Base-by-base conservation (phyloP, 2,797 vertebrate genomes). In the Sylvilagus floridanus region DNA sequence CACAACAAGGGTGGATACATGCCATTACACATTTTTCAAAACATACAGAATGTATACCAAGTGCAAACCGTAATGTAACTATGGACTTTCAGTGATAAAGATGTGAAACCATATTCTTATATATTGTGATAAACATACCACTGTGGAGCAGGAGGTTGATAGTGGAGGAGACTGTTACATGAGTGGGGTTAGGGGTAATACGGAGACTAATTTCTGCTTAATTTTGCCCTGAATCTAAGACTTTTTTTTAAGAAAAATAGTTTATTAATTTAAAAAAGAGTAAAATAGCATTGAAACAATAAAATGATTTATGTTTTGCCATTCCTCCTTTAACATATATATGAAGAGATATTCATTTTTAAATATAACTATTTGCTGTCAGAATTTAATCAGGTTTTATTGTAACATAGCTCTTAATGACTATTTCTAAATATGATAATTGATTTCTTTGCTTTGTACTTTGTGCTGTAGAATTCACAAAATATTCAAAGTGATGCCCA, bases 311-410 rank as follows among this genome's bases (percentile, higher is more conserved):
- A n/a, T 75, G 12, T 72, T 88, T 75, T 19, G 4, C 50, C 86
- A 73, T 78, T 63, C 17, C 26, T 78, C 3, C 72, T 84, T 89
- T 66, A 84, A 89, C 22, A 89, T 24, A 35, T 32, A 63, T 12
- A n/a, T 2, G 60, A 37, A 75, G 71, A 62, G 13, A 76, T 12
- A 92, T 72, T 76, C 16, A 60, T 22, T 47, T 84, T 87, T 42
- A 96, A 92, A 71, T 81, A 52, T 63, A 86, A 91, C 62, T 35
- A 16, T 84, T 84, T 77, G 19, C 35, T 76, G 13, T 50, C 73
- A 93, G 12, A 77, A 92, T 69, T 83, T 42, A 94, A 84, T 72
- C 26, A 73, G n/a, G 17, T 63, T 90, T 72, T 93, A 76, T 4
- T 62, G 0, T 71, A 82, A 32, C 3, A 54, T 57, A 83, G 16